Evolutionary conservation across 1,140 invertebrate species (phyloP).

Genomic region (Leptopilina boulardi): DNA sequence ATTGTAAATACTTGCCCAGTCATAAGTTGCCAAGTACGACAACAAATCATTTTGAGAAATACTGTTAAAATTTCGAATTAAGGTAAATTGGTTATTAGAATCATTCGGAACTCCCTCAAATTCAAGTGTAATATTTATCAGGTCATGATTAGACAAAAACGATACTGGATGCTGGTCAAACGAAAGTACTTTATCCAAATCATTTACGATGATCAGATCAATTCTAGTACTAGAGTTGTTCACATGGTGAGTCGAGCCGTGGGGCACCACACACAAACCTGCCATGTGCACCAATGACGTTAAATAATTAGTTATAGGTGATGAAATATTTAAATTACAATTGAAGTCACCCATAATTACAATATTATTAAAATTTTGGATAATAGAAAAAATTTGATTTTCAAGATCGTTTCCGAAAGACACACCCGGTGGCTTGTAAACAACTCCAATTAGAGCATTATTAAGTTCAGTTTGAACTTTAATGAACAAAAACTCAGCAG

Average conservation of each 20-base stretch:
- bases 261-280: no score
- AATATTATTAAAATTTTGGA: no score
- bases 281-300: no score
- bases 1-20: not conserved
- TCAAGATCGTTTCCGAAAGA: not conserved
- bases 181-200: not conserved
- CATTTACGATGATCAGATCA: not conserved
- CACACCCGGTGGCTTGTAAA: not conserved
- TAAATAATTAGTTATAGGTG: no score
- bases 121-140: not conserved
- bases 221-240: not conserved
- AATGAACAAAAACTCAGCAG: no score
- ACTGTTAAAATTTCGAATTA: not conserved
- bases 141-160: not conserved
- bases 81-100: not conserved
- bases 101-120: not conserved
- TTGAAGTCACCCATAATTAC: no score
- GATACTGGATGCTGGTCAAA: not conserved
- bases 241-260: no score
- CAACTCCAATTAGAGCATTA: not conserved
- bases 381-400: not conserved
- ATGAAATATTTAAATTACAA: no score
- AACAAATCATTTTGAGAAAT: not conserved
- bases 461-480: not conserved
- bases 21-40: not conserved